Conservation (phyloP, 2,888 invertebrate species). For the Cepaea hortensis region DNA sequence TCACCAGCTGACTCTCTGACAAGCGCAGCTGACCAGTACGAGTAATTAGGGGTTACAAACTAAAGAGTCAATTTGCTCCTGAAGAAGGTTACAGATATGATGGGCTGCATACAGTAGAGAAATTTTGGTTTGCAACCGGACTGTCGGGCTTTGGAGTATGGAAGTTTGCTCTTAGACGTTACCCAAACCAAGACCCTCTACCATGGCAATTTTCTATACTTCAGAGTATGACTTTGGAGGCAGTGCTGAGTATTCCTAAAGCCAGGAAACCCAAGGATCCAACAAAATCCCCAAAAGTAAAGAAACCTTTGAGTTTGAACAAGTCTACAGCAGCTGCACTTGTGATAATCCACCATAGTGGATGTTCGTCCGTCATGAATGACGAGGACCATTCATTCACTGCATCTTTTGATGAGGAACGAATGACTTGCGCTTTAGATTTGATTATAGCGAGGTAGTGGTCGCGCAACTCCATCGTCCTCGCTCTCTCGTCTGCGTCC, state of each 20-base stretch:
- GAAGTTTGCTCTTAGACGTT: slow-evolving; percentile 75
- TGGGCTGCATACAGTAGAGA: slow-evolving; percentile 76
- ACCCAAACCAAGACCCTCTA: slow-evolving; percentile 71
- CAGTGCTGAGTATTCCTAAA: background rate
- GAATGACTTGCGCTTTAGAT: no score
- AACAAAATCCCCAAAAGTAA: background rate
- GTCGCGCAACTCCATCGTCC: no score
- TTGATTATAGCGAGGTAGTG: no score
- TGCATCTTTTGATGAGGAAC: no score
- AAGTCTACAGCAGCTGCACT: background rate
- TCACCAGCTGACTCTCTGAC: no score
- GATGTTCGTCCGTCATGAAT: no score
- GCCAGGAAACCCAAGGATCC: slow-evolving; percentile 19
- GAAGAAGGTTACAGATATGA: slow-evolving; percentile 77
- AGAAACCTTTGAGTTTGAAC: slow-evolving; percentile 27
- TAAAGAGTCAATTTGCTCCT: slow-evolving; percentile 76
- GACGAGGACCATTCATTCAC: no score
- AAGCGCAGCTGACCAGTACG: no score
- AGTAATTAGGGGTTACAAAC: slow-evolving; percentile 76
- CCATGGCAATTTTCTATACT: slow-evolving; percentile 66
- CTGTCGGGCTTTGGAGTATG: slow-evolving; percentile 74
- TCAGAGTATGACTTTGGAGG: background rate
- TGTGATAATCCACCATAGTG: background rate
- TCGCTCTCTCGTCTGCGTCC: no score
- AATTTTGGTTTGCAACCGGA: slow-evolving; percentile 74